Conservation (phyloP, 2,113 vertebrate species). For the Mustela lutreola region DNA sequence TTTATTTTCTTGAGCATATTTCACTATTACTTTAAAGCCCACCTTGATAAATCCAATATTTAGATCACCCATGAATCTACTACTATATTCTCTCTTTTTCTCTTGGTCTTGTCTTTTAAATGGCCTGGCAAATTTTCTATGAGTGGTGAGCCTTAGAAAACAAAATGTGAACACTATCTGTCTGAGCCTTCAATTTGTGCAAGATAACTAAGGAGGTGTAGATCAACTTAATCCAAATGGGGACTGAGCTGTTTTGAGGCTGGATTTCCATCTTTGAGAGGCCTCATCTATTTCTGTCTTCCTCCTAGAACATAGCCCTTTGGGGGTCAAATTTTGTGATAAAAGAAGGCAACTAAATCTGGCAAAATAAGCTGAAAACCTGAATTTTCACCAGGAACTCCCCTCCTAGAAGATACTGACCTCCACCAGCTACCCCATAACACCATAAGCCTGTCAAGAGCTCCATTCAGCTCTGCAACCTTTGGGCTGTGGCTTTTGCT, state of each 20-base stretch:
- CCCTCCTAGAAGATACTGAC: background rate
- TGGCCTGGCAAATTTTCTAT: background rate
- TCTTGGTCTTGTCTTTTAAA: background rate
- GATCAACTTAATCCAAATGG: background rate
- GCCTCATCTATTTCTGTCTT: background rate
- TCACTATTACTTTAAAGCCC: conserved; percentile 29
- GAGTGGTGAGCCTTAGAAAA: background rate
- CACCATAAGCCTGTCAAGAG: background rate
- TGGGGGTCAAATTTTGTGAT: background rate
- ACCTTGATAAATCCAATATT: background rate
- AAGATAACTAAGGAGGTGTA: background rate
- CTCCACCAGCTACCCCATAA: background rate
- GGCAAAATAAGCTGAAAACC: background rate
- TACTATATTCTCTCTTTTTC: background rate
- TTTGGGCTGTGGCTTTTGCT: background rate
- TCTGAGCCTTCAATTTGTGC: background rate
- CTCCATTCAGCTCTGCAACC: background rate
- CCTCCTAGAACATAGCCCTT: background rate
- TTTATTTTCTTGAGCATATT: background rate
- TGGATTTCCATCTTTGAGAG: background rate
- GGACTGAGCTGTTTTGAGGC: background rate
- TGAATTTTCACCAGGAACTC: background rate
- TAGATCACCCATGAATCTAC: background rate
- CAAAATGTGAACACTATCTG: background rate
- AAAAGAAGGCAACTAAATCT: too few relatives aligned